Conservation (phyloP, 2,797 vertebrate species). For the Catamblyrhynchus diadema region DNA sequence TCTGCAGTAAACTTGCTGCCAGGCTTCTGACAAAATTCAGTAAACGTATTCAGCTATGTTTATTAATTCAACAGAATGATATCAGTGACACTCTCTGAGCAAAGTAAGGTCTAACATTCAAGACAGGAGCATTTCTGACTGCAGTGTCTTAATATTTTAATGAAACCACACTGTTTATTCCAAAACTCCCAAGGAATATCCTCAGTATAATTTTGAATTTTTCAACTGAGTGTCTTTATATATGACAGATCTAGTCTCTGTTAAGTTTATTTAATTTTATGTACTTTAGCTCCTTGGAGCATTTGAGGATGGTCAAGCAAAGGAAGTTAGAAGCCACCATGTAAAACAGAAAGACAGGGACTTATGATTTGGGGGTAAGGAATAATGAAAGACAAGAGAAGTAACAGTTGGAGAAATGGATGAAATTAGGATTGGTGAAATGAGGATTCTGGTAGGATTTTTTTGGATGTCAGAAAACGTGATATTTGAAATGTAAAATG, state of each 20-base stretch:
- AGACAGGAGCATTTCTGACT: background rate
- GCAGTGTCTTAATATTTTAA: background rate
- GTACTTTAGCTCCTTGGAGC: background rate
- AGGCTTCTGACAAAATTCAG: background rate
- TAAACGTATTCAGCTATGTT: background rate
- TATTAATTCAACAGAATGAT: background rate
- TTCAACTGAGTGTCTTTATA: background rate
- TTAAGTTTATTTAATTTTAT: background rate
- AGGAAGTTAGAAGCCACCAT: background rate
- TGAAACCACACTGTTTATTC: background rate
- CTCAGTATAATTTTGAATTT: background rate
- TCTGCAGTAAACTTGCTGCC: background rate
- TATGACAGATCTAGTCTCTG: background rate
- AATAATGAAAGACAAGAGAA: background rate
- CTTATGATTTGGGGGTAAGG: background rate
- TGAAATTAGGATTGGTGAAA: background rate
- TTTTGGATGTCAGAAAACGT: background rate
- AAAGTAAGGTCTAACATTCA: background rate
- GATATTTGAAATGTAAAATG: background rate
- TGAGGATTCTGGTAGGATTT: background rate
- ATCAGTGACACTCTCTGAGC: background rate
- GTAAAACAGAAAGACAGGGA: background rate
- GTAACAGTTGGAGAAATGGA: background rate
- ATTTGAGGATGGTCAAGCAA: background rate
- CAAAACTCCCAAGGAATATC: background rate